A percentile compares a stretch with the other conserved stretches of the same genome.
phyloP scores from a whole-genome alignment of 64 coral and sea anemone species.

The Anthopleura sola region DNA sequence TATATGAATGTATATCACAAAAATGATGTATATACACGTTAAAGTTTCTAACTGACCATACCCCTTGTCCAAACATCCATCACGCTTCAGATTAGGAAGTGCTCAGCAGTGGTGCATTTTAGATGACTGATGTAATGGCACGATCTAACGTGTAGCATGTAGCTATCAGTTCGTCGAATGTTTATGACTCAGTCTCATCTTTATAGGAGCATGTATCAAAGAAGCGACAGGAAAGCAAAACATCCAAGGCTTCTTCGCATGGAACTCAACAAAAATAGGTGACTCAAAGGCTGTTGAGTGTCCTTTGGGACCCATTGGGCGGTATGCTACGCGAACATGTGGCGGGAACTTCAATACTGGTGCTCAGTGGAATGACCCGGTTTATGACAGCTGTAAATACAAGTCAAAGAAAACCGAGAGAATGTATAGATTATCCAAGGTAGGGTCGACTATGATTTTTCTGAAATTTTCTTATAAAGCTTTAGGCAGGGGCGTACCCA shows the following conservation, averaged over 20 bases:
- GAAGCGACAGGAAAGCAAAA: conserved; percentile 31
- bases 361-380: conserved; percentile 29
- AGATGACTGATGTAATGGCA: no score
- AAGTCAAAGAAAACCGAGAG: conserved; percentile 36
- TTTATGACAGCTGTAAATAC: no score
- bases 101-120: no score
- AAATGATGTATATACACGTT: no score
- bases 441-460: not conserved
- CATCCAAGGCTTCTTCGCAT: conserved; percentile 26
- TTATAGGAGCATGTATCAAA: not conserved
- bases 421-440: conserved; percentile 32
- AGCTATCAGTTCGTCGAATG: no score
- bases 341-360: conserved; percentile 44
- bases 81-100: no score
- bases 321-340: conserved; percentile 33
- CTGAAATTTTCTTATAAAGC: not conserved
- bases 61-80: no score
- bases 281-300: not conserved
- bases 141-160: no score
- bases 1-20: no score
- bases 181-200: no score
- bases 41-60: no score
- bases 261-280: conserved; percentile 36
- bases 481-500: no score
- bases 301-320: conserved; percentile 9